Base-by-base conservation (phyloP, 92 coral and sea anemone genomes). In the Hydrozoanthus gracilis region DNA sequence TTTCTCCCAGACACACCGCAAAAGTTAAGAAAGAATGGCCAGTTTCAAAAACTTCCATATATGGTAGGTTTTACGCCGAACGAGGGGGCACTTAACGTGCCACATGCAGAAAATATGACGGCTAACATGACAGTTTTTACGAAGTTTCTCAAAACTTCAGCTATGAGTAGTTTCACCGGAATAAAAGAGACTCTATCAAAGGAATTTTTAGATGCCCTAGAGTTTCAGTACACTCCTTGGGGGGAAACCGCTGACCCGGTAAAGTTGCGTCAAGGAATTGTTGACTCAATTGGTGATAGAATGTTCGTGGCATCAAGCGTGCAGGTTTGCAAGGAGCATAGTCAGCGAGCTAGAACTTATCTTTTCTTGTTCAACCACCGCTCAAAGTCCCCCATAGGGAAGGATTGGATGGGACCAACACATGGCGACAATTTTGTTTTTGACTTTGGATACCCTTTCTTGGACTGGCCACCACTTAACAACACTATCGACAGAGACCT, bases 241-340 rank as follows among this genome's bases (percentile, higher is more conserved):
- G 39, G 39, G 39, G 39, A 88, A 64, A n/a, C 87, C 9, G 78
- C 86, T 18, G 89, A 91, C 84, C 75, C 94, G n/a, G 78, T 72
- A 62, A 79, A 85, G 64, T 87, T 93, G n/a, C 73, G 58, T 4
- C 45, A 83, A 35, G 86, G 56, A 91, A 27, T 27, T 27, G 39
- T 27, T 27, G 39, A 27, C 39, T 27, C 39, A 27, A 2, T 27
- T 27, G 39, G 94, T 4, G 96, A 93, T 80, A 86, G 82, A 55
- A 91, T 44, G 69, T 87, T 93, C 44, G 83, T 90, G 51, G 96
- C 88, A 73, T 92, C 96, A 52, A 91, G 94, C 10, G 71, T 93
- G 83, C 83, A 76, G 69, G 39, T 27, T 27, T 27, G 39, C 39
- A 27, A 27, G 39, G 39, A 27, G 39, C 39, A 27, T 2, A 27